Evolutionary conservation across 2,888 invertebrate species (phyloP).

Genomic region (Patella depressa): DNA sequence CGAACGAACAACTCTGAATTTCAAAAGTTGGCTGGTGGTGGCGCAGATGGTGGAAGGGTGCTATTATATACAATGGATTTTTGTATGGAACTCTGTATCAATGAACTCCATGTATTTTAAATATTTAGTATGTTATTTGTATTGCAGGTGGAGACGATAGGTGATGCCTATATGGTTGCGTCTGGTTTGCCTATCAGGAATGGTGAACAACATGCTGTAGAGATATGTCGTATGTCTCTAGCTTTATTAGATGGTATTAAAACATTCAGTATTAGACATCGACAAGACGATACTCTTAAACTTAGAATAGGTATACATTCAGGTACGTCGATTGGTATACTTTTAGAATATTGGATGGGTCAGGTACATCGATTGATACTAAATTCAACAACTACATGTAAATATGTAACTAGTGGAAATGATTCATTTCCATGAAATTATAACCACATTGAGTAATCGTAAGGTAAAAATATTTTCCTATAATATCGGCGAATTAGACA

Average conservation of each 20-base stretch:
- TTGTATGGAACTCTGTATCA: not conserved
- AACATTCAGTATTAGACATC: slow-evolving; percentile 33
- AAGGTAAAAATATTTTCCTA: too few species aligned
- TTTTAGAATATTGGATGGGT: slow-evolving; percentile 19
- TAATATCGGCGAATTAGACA: too few species aligned
- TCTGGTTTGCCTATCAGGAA: slow-evolving; percentile 42
- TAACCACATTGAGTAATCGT: too few species aligned
- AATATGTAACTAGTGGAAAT: too few species aligned
- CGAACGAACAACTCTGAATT: not conserved
- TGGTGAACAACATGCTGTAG: slow-evolving; percentile 36
- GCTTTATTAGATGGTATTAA: slow-evolving; percentile 27
- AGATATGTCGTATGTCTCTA: slow-evolving; percentile 37
- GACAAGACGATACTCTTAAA: slow-evolving; percentile 33
- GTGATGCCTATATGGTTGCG: slow-evolving; percentile 47
- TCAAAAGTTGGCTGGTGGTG: too few species aligned
- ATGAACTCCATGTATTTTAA: not conserved
- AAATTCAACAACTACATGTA: too few species aligned
- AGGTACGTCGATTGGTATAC: slow-evolving; percentile 25
- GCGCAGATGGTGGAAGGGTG: too few species aligned
- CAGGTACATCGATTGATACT: slow-evolving; percentile 27
- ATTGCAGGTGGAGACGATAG: slow-evolving; percentile 42
- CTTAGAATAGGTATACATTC: slow-evolving; percentile 43
- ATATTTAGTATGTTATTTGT: not conserved
- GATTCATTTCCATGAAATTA: too few species aligned
- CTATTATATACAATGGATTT: too few species aligned